A percentile compares a stretch with the other conserved stretches of the same genome.
Evolutionary conservation across 2,888 invertebrate species (phyloP).

Genomic region (Athalia circularis): DNA sequence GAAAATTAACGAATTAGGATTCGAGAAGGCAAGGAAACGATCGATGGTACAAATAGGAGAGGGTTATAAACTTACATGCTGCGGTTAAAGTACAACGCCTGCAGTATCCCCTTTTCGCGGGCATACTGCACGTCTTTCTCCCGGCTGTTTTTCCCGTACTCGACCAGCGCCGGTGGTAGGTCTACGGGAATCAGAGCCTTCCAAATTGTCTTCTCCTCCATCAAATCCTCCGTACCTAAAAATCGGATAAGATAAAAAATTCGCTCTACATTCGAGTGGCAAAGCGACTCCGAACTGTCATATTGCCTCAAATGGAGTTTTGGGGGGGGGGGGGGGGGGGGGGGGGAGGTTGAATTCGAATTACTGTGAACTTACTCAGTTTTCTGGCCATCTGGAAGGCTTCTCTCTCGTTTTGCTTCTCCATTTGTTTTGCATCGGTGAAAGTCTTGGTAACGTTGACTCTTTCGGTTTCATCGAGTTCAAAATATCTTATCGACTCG

Average conservation of each 20-base stretch:
- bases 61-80: slow-evolving; percentile 76
- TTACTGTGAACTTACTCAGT: slow-evolving; percentile 75
- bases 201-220: slow-evolving; percentile 91
- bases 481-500: slow-evolving; percentile 91
- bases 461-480: slow-evolving; percentile 96
- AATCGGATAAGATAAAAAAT: background rate
- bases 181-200: slow-evolving; percentile 83
- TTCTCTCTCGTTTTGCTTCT: slow-evolving; percentile 89
- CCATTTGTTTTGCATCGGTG: slow-evolving; percentile 93
- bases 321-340: too few relatives aligned
- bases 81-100: slow-evolving; percentile 87
- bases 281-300: too few relatives aligned
- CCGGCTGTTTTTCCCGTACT: slow-evolving; percentile 86
- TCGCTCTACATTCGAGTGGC: too few relatives aligned
- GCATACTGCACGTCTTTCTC: slow-evolving; percentile 92
- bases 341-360: background rate
- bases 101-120: slow-evolving; percentile 89
- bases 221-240: slow-evolving; percentile 80
- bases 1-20: background rate
- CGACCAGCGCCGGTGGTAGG: slow-evolving; percentile 80
- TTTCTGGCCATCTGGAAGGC: slow-evolving; percentile 87
- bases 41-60: slow-evolving; percentile 23
- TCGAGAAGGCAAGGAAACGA: slow-evolving; percentile 39
- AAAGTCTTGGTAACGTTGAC: slow-evolving; percentile 96
- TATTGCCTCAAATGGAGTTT: too few relatives aligned